Base-by-base conservation (phyloP, 2,797 vertebrate species). In the Enteromius unitaeniatus region DNA sequence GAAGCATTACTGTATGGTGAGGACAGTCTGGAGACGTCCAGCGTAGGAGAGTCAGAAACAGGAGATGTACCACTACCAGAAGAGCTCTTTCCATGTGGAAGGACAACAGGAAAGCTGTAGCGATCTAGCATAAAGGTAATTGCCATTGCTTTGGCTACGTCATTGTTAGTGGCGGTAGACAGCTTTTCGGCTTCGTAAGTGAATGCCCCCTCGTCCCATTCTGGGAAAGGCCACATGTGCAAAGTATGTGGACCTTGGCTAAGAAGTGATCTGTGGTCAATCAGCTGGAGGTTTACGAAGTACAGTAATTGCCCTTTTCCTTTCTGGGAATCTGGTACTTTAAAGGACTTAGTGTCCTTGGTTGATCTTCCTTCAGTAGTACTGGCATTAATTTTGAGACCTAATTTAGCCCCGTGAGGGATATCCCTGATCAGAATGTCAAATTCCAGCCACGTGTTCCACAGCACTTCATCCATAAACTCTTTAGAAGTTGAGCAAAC, bases 371-470 rank as follows among this genome's bases (percentile, higher is more conserved):
- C 45, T 11, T 95, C 94, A 10, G 74, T 76, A 21, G 40, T 51
- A 17, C 83, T 68, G 0, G 89, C 74, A 62, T 92, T 94, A 28
- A 96, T 91, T 7, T 92, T 94, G 67, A 96, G 90, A 13, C 92
- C 92, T 49, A 96, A 86, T 89, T 95, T 95, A 14, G 93, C 90
- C 15, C 94, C 95, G 37, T 93, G 91, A 14, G 95, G 95, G 55
- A 96, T 89, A 85, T 95, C 92, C 45, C 88, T 92, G 69, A 96
- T 90, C 14, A 89, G 86, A 49, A 96, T 81, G 28, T 95, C 93
- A 88, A 96, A 95, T 34, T 94, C 92, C 58, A 96, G 84, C 95
- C 95, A 95, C 58, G 92, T 91, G 42, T 95, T 96, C 95, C 95
- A 96, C 53, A 96, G 82, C 6, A 96, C 93, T 86, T 96, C 95